These are phyloP conservation scores for Hylaeus anthracinus DNA, from an alignment of 1,140 invertebrate genomes.

Conservation along the genomic window DNA sequence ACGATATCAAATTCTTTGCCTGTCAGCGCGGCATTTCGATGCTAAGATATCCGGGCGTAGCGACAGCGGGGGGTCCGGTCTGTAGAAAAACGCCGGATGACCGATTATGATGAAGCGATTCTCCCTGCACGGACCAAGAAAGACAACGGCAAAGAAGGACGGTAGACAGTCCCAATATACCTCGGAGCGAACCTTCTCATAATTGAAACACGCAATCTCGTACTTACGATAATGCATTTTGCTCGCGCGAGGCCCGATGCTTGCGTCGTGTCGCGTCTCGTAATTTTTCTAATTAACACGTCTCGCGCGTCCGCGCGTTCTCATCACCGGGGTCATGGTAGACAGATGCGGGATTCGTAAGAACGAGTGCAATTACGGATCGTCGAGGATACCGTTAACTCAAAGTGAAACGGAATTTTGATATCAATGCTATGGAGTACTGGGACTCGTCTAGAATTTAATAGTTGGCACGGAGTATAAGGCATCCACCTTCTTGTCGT, in stretches of 20 bases:
- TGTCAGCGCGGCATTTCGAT: slow-evolving; percentile 79
- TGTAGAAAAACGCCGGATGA: slow-evolving; percentile 76
- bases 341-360: neutral
- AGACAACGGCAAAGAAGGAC: slow-evolving; percentile 53
- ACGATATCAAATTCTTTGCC: slow-evolving; percentile 80
- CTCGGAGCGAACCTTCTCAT: slow-evolving; percentile 66
- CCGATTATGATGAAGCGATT: slow-evolving; percentile 81
- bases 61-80: slow-evolving; percentile 70
- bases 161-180: slow-evolving; percentile 66
- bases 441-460: neutral
- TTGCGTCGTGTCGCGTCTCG: slow-evolving; percentile 22
- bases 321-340: neutral
- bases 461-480: no score
- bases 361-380: neutral
- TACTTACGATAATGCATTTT: slow-evolving; percentile 73
- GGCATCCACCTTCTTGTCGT: no score
- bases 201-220: slow-evolving; percentile 79
- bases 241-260: slow-evolving; percentile 14
- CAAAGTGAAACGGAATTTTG: neutral
- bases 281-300: slow-evolving; percentile 50
- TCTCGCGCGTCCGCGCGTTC: slow-evolving; percentile 23
- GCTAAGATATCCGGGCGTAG: slow-evolving; percentile 77
- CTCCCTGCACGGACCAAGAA: slow-evolving; percentile 48
- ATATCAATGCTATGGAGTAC: neutral
- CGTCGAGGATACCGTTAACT: neutral